These are phyloP conservation scores for Centropus unirufus DNA, from an alignment of 2,113 vertebrate species.

Conservation along the genomic window DNA sequence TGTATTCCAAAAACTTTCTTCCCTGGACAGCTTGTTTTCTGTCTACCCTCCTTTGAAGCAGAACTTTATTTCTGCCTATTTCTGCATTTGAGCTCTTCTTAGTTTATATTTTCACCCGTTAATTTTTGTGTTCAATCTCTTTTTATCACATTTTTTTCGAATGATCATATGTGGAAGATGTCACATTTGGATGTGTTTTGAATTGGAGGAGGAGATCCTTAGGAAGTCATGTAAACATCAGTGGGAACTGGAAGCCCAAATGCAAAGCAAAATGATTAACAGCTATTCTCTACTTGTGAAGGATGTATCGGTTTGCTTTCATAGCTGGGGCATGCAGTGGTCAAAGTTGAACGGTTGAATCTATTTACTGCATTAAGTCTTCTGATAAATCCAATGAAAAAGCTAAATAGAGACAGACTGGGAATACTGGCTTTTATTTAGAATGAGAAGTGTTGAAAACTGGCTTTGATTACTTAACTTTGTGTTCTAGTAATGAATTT, in stretches of 20 bases:
- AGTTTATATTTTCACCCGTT: neutral
- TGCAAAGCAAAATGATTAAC: neutral
- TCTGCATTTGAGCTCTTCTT: neutral
- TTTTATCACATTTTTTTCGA: neutral
- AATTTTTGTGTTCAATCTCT: neutral
- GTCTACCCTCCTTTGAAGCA: neutral
- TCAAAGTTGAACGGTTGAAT: neutral
- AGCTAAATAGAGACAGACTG: neutral
- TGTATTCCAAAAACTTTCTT: neutral
- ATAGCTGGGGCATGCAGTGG: neutral
- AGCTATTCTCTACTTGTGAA: neutral
- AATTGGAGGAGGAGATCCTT: neutral
- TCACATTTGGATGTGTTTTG: neutral
- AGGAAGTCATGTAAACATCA: neutral
- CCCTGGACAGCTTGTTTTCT: neutral
- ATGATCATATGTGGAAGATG: neutral
- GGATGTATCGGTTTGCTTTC: accelerated
- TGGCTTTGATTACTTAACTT: neutral
- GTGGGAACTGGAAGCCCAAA: neutral
- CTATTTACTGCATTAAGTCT: neutral
- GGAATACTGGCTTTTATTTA: neutral
- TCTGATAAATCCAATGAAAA: neutral
- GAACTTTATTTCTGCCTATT: neutral
- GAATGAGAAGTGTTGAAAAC: neutral
- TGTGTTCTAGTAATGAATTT: neutral